Evolutionary conservation across 2,797 vertebrate genomes (phyloP), one percentile per base, ranked within the genome.

Genomic region (Cuniculus paca): DNA sequence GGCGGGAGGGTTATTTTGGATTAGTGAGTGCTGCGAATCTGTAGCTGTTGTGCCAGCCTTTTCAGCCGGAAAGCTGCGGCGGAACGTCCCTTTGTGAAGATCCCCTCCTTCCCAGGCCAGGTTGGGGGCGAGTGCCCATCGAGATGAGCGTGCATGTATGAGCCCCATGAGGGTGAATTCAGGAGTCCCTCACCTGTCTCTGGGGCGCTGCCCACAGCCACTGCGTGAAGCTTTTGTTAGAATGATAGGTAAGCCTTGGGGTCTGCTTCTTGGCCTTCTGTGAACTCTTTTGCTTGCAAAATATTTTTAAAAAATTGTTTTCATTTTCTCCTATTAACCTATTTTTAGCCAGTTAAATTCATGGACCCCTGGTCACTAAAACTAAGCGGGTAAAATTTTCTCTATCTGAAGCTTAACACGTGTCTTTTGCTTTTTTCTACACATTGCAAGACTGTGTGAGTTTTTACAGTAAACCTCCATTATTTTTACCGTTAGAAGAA

Each of bases 131-230:
- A 14, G 13, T 1, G 3, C 9, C 5, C 4, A 26, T 2, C 0
- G 2, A 22, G 26, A 9, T 0, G 42, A 16, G 24, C 2, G 0
- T 31, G 36, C n/a, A 6, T 6, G 5, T 14, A 68, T 1, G 24
- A 34, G 16, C 12, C 13, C 16, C 1, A 6, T 2, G 7, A 1
- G 14, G 39, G 34, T 1, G 8, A 0, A 42, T 24, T 0, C 0
- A 2, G 10, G 13, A 6, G n/a, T 4, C 16, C 36, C 17, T 12
- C 5, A 4, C 2, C 2, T 3, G 1, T 34, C 11, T 77, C 58
- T 78, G 24, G 12, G 28, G 63, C 28, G 1, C 34, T 9, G 20
- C 52, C 12, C 45, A 14, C 5, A 17, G 6, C 0, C 16, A 5
- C 2, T 8, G 26, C 14, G 7, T 10, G 56, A 84, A 2, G 34